phyloP scores from a whole-genome alignment of 2,113 vertebrate species.

The Junco hyemalis region DNA sequence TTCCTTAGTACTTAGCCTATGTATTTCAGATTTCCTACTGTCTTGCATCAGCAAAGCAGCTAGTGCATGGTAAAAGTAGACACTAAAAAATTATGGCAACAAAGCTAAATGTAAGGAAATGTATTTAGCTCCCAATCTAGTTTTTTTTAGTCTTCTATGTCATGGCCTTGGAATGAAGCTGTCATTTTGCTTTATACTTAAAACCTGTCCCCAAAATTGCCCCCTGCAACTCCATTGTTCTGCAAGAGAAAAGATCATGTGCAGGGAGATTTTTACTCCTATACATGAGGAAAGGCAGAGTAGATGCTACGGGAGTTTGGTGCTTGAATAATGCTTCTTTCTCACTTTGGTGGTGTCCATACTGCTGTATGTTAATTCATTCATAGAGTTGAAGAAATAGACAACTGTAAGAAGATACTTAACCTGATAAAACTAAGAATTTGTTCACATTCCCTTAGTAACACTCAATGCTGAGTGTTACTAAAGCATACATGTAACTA shows the following conservation, averaged over 20 bases:
- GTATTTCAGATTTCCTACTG: neutral
- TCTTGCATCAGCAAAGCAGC: neutral
- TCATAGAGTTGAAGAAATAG: neutral
- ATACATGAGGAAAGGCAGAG: fast-evolving
- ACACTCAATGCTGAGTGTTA: neutral
- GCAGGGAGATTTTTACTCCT: neutral
- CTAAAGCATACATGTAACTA: neutral
- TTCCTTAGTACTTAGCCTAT: neutral
- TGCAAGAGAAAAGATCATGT: neutral
- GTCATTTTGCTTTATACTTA: neutral
- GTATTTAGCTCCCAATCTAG: neutral
- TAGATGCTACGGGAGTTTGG: neutral
- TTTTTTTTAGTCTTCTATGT: neutral
- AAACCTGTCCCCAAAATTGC: neutral
- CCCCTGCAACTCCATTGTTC: neutral
- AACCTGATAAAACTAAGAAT: neutral
- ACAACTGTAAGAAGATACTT: neutral
- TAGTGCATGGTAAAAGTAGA: neutral
- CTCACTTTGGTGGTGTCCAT: neutral
- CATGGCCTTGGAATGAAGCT: neutral
- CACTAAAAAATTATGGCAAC: neutral
- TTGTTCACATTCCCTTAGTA: neutral
- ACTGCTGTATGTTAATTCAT: neutral
- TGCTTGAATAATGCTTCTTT: neutral
- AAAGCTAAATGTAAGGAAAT: neutral